Evolutionary conservation across 2,113 vertebrate species (phyloP).

Genomic region (Carassius auratus): DNA sequence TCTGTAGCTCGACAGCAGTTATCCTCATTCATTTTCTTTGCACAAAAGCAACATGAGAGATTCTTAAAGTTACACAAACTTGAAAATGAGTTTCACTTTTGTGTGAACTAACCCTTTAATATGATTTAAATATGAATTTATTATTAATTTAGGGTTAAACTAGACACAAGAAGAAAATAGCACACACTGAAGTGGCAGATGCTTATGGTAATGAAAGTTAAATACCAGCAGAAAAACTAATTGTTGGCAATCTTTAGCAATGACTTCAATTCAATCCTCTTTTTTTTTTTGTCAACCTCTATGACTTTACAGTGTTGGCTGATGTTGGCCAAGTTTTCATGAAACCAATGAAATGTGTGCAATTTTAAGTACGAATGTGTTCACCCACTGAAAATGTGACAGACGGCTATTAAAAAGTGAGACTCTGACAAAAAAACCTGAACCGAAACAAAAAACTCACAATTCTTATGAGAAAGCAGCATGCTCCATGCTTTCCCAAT

Average conservation of each 20-base stretch:
- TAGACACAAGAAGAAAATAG: background rate
- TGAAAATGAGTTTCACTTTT: background rate
- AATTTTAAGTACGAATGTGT: background rate
- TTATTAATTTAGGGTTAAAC: background rate
- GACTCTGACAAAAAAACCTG: conserved; percentile 16
- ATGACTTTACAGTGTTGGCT: background rate
- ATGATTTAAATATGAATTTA: background rate
- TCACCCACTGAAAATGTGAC: conserved; percentile 26
- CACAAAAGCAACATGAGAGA: background rate
- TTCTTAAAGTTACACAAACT: too few relatives aligned
- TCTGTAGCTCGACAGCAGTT: too few relatives aligned
- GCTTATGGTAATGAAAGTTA: background rate
- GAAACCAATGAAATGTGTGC: background rate
- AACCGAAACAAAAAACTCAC: background rate
- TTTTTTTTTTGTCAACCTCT: background rate
- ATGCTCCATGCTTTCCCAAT: conserved; percentile 57
- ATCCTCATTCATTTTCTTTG: background rate
- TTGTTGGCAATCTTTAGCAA: conserved; percentile 17
- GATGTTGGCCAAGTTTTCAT: background rate
- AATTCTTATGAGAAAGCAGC: conserved; percentile 50
- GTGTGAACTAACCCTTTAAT: background rate
- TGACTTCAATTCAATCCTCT: background rate
- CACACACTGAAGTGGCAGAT: background rate
- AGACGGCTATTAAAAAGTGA: background rate
- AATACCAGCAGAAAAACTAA: background rate